Percentiles rank a stretch among this genome's conserved stretches.
Evolutionary conservation across 2,113 vertebrate genomes (phyloP).

Genomic region (Eulacestoma nigropectus): DNA sequence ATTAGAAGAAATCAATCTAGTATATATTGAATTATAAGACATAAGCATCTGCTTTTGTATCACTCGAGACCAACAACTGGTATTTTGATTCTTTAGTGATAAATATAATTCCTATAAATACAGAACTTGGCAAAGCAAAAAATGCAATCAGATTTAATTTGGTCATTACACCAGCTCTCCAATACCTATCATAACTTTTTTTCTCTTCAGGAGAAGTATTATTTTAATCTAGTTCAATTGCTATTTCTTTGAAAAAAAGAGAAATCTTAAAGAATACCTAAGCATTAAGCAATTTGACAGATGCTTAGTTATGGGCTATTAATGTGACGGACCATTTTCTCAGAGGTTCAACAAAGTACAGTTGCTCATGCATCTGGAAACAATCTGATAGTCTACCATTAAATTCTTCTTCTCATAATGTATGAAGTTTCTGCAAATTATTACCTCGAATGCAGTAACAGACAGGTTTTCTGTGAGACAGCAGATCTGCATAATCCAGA

Average conservation of each 20-base stretch:
- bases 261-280: neutral
- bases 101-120: neutral
- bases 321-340: neutral
- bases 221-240: neutral
- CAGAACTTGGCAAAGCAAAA: neutral
- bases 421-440: neutral
- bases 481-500: neutral
- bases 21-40: neutral
- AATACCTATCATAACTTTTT: neutral
- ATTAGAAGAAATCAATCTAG: neutral
- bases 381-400: neutral
- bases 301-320: neutral
- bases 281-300: neutral
- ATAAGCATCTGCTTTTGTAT: neutral
- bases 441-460: neutral
- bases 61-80: neutral
- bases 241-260: neutral
- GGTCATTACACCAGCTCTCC: neutral
- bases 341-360: neutral
- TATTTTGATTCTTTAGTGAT: neutral
- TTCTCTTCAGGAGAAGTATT: neutral
- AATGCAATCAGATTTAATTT: neutral
- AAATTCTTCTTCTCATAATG: neutral
- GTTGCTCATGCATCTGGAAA: neutral
- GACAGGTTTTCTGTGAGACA: neutral